A percentile compares a stretch with the other conserved stretches of the same genome.
Evolutionary conservation across 2,888 invertebrate genomes (phyloP).

Genomic region (Empis stercorea): DNA sequence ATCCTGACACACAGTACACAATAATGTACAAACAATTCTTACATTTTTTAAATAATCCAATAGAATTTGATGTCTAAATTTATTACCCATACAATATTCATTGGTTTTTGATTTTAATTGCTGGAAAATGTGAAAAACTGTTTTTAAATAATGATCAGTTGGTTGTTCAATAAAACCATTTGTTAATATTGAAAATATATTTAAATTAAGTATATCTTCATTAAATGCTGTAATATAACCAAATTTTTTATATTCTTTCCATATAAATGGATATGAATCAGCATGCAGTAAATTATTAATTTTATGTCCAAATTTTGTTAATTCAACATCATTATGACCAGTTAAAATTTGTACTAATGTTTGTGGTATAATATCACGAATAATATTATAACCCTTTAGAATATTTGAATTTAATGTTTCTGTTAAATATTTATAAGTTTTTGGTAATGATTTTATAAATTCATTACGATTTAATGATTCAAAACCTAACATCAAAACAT

Average conservation of each 20-base stretch:
- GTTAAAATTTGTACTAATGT: constrained; percentile 79
- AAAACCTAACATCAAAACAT: constrained; percentile 74
- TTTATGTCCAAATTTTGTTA: constrained; percentile 70
- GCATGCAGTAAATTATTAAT: constrained; percentile 53
- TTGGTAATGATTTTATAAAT: constrained; percentile 64
- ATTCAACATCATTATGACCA: constrained; percentile 70
- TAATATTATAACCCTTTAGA: constrained; percentile 67
- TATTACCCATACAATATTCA: constrained; percentile 56
- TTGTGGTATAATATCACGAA: constrained; percentile 78
- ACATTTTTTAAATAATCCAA: constrained; percentile 54
- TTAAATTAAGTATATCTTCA: constrained; percentile 73
- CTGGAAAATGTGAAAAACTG: constrained; percentile 55
- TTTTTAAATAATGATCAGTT: constrained; percentile 80
- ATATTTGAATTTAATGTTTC: constrained; percentile 48
- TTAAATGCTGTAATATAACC: constrained; percentile 71
- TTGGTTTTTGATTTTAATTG: constrained; percentile 43
- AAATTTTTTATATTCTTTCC: constrained; percentile 58
- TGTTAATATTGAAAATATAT: constrained; percentile 81
- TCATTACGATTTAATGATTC: constrained; percentile 79
- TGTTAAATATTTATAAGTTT: constrained; percentile 54
- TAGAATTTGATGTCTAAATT: constrained; percentile 55
- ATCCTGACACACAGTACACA: constrained; percentile 22
- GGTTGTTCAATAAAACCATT: constrained; percentile 73
- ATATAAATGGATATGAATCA: constrained; percentile 73
- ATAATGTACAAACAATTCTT: constrained; percentile 19